Base-by-base conservation (phyloP, 2,797 vertebrate genomes). In the Parotocinclus haroldoi region DNA sequence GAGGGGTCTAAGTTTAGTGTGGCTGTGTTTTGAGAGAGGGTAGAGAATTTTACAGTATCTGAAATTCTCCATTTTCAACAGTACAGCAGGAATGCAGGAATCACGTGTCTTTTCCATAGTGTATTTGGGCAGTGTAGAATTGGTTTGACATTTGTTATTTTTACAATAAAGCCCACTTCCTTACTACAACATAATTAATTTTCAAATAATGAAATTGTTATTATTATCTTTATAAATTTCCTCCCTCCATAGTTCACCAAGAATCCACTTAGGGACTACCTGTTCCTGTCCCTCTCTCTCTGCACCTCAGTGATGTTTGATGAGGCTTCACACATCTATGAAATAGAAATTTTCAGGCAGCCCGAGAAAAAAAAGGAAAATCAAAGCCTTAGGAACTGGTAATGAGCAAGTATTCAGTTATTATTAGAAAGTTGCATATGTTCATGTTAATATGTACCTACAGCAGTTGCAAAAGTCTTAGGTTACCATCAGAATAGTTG, bases 301-400 rank as follows among this genome's bases (percentile, higher is more conserved):
- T 13, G 63, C 40, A 66, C 58, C 49, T 55, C 58, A 64, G 72
- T 56, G 55, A 59, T 81, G 79, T 83, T 72, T 77, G 69, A 83
- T 82, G 76, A 75, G 49, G 71, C 71, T 68, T 73, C 49, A 62
- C 54, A 36, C 46, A 48, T 62, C 71, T 64, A 61, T 81, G 68
- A 80, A 78, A 67, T 70, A 76, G 51, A 77, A 53, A 71, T 75
- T 60, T 61, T 51, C 63, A 45, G 54, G 69, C 63, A 66, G 63
- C 75, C 70, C 49, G 49, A 70, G 64, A 50, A 67, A 27, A 27
- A 27, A 27, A 72, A 75, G 48, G 56, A 55, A 63, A 69, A 58
- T 54, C 61, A 49, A 45, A 69, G 56, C 63, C 42, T 52, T n/a
- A 11, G 36, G 61, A 53, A 39, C 17, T 64, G 71, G 56, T 71